Base-by-base conservation (phyloP, 2,888 invertebrate genomes). In the Sicus ferrugineus region DNA sequence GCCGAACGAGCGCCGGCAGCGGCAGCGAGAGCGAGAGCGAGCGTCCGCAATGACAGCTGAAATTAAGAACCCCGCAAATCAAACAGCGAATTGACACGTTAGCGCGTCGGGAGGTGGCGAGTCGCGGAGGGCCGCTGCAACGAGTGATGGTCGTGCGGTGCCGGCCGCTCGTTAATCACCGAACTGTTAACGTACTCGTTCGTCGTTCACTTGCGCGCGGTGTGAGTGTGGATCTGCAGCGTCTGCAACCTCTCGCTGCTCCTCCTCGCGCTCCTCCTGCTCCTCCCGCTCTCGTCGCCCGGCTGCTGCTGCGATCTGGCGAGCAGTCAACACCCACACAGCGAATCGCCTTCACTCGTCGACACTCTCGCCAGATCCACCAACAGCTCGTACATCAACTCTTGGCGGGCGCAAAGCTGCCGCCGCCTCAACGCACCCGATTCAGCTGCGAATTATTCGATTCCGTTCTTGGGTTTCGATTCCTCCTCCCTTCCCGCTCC, bases 61-160 rank as follows among this genome's bases (percentile, higher is more conserved):
- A 69, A 70, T 70, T 67, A 70, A 73, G 30, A 65, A 70, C 63
- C 69, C 67, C 68, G 71, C 70, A 70, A 74, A 73, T 73, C 71
- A 72, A 73, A 72, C 72, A 70, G 72, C 69, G 69, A 71, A 74
- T 73, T 74, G 74, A 72, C 72, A 48, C 48, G 67, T 58, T 14
- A 34, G 34, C 65, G 30, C 26, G 48, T 5, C 30, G 11, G 42
- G 46, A 42, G 59, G 19, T 52, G 4, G 50, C 19, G 23, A 19
- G 50, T 9, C 21, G 50, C 50, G 3, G 59, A 30, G 59, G 59
- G 38, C 21, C 26, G 26, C 52, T 54, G 28, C 54, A 26, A 7
- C 28, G 23, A 54, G 28, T 52, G 31, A 21, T 16, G 38, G 31
- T 59, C 59, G 16, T 34, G 59, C 38, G 34, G 38, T 59, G 21